Evolutionary conservation across 2,113 vertebrate species (phyloP).

Genomic region (Sphaerodactylus townsendi): DNA sequence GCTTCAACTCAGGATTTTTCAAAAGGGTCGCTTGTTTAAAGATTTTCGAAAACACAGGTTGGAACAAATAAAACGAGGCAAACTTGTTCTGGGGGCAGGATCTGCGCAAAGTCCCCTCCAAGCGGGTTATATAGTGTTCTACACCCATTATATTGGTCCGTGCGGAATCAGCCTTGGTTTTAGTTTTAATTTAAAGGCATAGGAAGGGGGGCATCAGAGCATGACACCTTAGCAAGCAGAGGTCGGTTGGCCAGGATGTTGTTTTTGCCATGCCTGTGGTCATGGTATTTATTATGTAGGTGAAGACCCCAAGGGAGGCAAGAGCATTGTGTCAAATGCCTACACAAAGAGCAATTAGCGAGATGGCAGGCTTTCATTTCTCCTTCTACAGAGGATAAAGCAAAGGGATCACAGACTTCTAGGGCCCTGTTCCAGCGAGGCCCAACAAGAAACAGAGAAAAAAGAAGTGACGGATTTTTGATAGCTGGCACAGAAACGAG

Average conservation of each 20-base stretch:
- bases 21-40: too few relatives aligned
- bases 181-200: too few relatives aligned
- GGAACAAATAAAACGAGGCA: too few relatives aligned
- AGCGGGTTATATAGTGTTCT: too few relatives aligned
- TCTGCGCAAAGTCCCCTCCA: too few relatives aligned
- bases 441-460: neutral
- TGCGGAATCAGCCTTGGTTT: too few relatives aligned
- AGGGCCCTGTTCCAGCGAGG: conserved; percentile 10
- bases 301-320: neutral
- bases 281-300: neutral
- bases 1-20: too few relatives aligned
- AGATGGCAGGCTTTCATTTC: neutral
- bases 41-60: too few relatives aligned
- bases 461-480: conserved; percentile 40
- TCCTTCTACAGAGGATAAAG: conserved; percentile 3
- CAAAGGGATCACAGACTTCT: neutral
- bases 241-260: neutral
- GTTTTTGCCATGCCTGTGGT: neutral
- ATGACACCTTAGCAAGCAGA: neutral
- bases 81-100: too few relatives aligned
- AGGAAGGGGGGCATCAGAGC: neutral
- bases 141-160: too few relatives aligned
- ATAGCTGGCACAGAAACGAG: conserved; percentile 60
- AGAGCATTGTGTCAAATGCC: neutral
- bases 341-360: neutral